These are phyloP conservation scores for Sphenodon punctatus DNA, from an alignment of 2,797 vertebrate species.

Conservation along the genomic window DNA sequence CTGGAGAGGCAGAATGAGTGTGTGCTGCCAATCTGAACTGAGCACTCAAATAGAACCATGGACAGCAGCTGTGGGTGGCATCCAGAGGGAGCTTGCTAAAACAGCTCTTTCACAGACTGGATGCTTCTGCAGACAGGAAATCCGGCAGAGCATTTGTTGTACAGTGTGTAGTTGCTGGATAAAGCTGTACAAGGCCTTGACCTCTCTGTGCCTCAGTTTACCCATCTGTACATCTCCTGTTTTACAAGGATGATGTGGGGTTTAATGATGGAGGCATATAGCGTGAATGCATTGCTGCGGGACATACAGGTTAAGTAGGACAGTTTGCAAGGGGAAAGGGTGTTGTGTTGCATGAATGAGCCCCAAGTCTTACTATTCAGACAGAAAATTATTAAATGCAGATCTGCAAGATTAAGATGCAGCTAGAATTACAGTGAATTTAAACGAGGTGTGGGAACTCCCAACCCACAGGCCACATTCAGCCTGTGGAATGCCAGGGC, in stretches of 20 bases:
- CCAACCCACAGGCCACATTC: too few species aligned
- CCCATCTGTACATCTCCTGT: not conserved
- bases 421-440: not conserved
- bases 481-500: too few species aligned
- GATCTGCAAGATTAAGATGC: not conserved
- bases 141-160: too few species aligned
- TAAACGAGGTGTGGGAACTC: too few species aligned
- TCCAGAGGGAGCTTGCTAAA: too few species aligned
- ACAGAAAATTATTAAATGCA: not conserved
- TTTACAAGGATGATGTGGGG: not conserved
- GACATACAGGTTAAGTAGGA: not conserved
- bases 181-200: too few species aligned
- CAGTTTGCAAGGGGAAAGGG: too few species aligned
- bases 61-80: not conserved
- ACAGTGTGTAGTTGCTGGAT: too few species aligned
- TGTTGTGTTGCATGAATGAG: too few species aligned
- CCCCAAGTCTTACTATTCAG: not conserved
- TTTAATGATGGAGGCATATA: not conserved
- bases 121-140: too few species aligned
- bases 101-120: too few species aligned
- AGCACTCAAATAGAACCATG: not conserved
- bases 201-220: not conserved
- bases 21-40: not conserved
- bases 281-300: not conserved
- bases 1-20: too few species aligned